Conservation (phyloP, 2,797 vertebrate species). For the Phrynocephalus vlangalii region DNA sequence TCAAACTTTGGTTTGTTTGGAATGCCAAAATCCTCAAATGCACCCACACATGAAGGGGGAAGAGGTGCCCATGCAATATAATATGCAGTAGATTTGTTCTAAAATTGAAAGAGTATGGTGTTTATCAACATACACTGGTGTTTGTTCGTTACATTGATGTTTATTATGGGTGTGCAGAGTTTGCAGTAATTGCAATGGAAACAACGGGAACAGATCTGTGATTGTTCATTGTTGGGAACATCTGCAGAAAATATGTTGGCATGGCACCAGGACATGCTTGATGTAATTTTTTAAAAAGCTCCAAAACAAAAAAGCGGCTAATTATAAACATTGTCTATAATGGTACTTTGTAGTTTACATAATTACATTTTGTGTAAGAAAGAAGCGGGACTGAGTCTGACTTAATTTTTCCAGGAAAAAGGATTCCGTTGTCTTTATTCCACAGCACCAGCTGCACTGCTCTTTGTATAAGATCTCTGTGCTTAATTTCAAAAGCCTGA, state of each 20-base stretch:
- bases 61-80: constrained; percentile 45
- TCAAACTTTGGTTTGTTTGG: background rate
- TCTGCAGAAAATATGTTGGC: constrained; percentile 77
- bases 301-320: constrained; percentile 68
- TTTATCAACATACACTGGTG: constrained; percentile 79
- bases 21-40: constrained; percentile 40
- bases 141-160: constrained; percentile 76
- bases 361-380: constrained; percentile 78
- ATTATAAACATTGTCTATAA: constrained; percentile 81
- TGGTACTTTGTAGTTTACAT: constrained; percentile 77
- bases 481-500: constrained; percentile 75
- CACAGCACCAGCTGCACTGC: constrained; percentile 76
- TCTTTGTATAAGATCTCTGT: constrained; percentile 75
- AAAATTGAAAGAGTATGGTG: constrained; percentile 77
- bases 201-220: constrained; percentile 75
- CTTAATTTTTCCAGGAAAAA: constrained; percentile 79
- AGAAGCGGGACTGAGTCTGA: constrained; percentile 71
- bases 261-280: constrained; percentile 72
- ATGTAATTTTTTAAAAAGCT: constrained; percentile 48
- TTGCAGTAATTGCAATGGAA: constrained; percentile 76
- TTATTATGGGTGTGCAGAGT: constrained; percentile 78
- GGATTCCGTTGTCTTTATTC: constrained; percentile 72
- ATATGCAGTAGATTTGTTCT: constrained; percentile 55
- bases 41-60: constrained; percentile 40
- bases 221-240: constrained; percentile 80